phyloP scores from a whole-genome alignment of 1,140 invertebrate genomes.

The Rhyzopertha dominica region DNA sequence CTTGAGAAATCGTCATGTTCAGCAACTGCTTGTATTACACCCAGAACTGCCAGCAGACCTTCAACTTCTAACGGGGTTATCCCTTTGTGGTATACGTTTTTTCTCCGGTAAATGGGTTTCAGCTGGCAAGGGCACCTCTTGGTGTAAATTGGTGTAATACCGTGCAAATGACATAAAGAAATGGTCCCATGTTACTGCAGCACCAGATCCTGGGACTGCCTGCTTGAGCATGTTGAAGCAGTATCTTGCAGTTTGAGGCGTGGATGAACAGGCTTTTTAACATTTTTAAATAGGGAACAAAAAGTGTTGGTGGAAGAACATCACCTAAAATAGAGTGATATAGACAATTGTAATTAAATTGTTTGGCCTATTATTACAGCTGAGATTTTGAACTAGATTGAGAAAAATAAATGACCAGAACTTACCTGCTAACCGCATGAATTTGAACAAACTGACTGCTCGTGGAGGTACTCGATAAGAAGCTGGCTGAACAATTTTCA shows the following conservation, averaged over 20 bases:
- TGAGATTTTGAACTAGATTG: too few relatives aligned
- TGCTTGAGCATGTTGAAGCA: conserved; percentile 84
- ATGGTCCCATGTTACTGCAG: conserved; percentile 77
- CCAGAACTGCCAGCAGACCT: conserved; percentile 74
- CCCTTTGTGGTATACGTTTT: conserved; percentile 53
- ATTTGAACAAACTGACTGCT: conserved; percentile 82
- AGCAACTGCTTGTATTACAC: conserved; percentile 71
- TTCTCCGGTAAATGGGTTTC: conserved; percentile 61
- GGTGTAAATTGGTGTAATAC: conserved; percentile 64
- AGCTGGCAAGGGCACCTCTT: conserved; percentile 58
- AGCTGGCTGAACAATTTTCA: conserved; percentile 43
- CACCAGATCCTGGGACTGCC: conserved; percentile 51
- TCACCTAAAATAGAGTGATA: too few relatives aligned
- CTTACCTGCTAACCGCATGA: conserved; percentile 77
- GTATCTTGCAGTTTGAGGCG: conserved; percentile 65
- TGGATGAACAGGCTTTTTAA: conserved; percentile 74
- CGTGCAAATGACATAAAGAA: conserved; percentile 80
- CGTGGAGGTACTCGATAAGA: conserved; percentile 50
- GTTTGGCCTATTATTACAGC: too few relatives aligned
- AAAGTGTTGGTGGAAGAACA: conserved; percentile 76
- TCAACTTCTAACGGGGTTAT: conserved; percentile 84
- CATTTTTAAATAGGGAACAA: conserved; percentile 84
- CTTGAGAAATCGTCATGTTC: conserved; percentile 73
- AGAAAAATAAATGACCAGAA: too few relatives aligned
- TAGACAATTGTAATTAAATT: too few relatives aligned